Evolutionary conservation across 2,888 invertebrate genomes (phyloP), one percentile per base, ranked within the genome.

Genomic region (Phyllotreta striolata): DNA sequence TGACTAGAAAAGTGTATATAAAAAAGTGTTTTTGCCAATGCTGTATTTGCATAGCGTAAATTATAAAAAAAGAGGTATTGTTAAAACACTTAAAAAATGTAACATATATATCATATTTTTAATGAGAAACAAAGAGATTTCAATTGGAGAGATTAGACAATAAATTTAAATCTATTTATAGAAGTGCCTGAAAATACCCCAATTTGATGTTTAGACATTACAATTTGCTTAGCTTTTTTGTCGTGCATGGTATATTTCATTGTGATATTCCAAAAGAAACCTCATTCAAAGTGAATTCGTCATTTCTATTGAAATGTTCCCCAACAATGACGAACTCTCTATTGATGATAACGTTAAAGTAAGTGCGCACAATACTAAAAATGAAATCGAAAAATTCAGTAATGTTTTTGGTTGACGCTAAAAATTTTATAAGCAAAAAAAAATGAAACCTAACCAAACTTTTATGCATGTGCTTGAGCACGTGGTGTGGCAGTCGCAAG

Each of bases 401-500:
- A 69, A 73, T 74, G 72, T 77, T 77, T 76, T 76, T 75, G 76
- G 76, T 73, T 73, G 55, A 13, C 44, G 41, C 60, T 49, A 14
- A 46, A 52, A 57, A 37, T 46, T 56, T 54, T 51, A n/a, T n/a
- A 67, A 56, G 39, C 41, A 41, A 43, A 70, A 69, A 71, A 52
- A 76, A 77, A 78, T 73, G 70, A 76, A 77, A 78, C 80, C 77
- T 79, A 78, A 81, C 80, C 80, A 80, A 81, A 80, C 77, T 70
- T 68, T 64, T 70, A 62, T 66, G 54, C 56, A 62, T 67, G 67
- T 59, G 69, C 75, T 74, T 76, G 76, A 75, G 77, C 76, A 78
- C 76, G 78, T 77, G 78, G 74, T 76, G 77, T 78, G 76, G 74
- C 76, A 71, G 71, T 72, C 66, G 63, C 66, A 52, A 24, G 65